phyloP scores from a whole-genome alignment of 1,140 invertebrate genomes.

The Megalopta genalis region DNA sequence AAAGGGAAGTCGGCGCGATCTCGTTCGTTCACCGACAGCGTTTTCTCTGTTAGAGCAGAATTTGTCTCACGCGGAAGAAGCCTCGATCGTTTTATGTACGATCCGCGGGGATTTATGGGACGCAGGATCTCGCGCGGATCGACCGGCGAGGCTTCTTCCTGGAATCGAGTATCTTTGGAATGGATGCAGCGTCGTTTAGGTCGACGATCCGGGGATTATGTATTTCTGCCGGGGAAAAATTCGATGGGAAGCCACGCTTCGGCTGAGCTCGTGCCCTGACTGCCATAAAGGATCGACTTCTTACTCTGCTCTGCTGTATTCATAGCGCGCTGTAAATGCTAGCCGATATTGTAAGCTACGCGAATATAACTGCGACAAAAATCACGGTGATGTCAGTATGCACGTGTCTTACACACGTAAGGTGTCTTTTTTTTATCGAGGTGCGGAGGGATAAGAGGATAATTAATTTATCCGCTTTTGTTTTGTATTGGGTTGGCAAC shows the following conservation, averaged over 20 bases:
- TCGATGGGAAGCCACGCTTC: background rate
- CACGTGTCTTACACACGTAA: too few species aligned
- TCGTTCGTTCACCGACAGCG: background rate
- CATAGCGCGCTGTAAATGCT: too few species aligned
- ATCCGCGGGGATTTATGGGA: slow-evolving; percentile 43
- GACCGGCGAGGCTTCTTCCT: background rate
- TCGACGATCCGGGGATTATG: background rate
- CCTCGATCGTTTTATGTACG: slow-evolving; percentile 37
- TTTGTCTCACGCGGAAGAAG: slow-evolving; percentile 33
- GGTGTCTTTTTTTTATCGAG: too few species aligned
- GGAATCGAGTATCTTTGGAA: background rate
- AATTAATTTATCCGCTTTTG: too few species aligned
- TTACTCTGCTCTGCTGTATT: too few species aligned
- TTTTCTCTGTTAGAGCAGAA: background rate
- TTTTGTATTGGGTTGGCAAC: too few species aligned
- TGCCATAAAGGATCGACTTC: too few species aligned
- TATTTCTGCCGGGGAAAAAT: background rate
- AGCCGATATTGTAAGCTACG: too few species aligned
- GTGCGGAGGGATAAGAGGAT: too few species aligned
- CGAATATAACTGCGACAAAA: too few species aligned
- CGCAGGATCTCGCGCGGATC: slow-evolving; percentile 3
- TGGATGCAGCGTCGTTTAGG: background rate
- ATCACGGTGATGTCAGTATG: too few species aligned
- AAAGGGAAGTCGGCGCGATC: slow-evolving; percentile 52
- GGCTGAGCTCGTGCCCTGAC: background rate